These are phyloP conservation scores for Platyrinchus mystaceus DNA, from an alignment of 2,797 vertebrate genomes.

Conservation along the genomic window DNA sequence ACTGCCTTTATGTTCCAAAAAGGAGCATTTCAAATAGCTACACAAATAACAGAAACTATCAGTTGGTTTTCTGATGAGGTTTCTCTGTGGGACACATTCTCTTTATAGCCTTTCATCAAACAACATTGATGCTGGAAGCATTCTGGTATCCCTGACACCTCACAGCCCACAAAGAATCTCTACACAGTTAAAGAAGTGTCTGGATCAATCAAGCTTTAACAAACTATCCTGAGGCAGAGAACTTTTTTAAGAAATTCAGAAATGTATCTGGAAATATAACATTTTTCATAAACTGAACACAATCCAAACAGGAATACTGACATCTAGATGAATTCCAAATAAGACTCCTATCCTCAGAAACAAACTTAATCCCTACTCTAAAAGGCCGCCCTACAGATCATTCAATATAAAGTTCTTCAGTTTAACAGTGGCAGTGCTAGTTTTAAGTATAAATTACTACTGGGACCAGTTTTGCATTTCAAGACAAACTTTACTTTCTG, in stretches of 20 bases:
- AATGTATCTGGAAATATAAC: background rate
- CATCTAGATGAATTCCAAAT: background rate
- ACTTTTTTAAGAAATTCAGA: background rate
- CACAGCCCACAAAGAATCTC: background rate
- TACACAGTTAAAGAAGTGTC: background rate
- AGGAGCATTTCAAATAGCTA: background rate
- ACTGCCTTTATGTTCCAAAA: background rate
- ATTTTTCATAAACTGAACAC: background rate
- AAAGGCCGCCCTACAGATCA: background rate
- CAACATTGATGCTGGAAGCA: fast-evolving
- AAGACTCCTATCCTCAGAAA: background rate
- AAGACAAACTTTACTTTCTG: background rate
- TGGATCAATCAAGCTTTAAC: background rate
- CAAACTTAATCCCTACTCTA: background rate
- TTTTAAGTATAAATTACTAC: background rate
- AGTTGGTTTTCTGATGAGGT: background rate
- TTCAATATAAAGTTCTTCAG: background rate
- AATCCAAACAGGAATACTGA: background rate
- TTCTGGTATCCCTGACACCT: background rate
- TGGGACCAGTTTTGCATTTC: background rate
- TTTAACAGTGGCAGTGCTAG: background rate
- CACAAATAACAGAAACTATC: background rate
- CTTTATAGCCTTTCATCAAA: background rate
- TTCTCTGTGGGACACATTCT: background rate
- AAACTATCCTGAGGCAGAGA: background rate